These are phyloP conservation scores for Osmoderma eremita DNA, from an alignment of 2,888 invertebrate genomes.

Conservation along the genomic window DNA sequence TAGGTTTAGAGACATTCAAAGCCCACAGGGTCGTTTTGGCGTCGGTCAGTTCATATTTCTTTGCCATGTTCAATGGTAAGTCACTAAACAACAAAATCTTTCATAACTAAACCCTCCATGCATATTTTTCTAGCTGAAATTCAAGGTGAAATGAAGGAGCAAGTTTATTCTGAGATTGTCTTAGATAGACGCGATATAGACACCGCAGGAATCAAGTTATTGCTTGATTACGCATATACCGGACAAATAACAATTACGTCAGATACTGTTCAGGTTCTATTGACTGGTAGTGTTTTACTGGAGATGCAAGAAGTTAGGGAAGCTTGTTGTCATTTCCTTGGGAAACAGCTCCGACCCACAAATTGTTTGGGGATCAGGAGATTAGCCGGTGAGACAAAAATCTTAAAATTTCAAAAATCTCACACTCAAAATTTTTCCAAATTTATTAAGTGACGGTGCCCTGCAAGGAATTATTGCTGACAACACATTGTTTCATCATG, in stretches of 20 bases:
- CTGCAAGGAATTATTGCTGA: slow-evolving; percentile 73
- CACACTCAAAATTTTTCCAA: no score
- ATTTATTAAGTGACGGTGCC: slow-evolving; percentile 73
- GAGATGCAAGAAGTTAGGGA: no score
- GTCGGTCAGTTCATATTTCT: slow-evolving; percentile 80
- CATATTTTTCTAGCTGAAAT: no score
- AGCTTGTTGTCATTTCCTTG: slow-evolving; percentile 80
- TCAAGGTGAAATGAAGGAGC: no score
- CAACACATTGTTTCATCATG: slow-evolving; percentile 74
- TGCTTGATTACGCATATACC: no score
- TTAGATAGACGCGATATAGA: slow-evolving; percentile 70
- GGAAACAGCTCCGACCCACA: slow-evolving; percentile 78
- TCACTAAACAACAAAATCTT: background rate
- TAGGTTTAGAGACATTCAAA: slow-evolving; percentile 71
- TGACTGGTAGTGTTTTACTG: no score
- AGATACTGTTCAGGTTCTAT: no score
- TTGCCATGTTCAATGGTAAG: slow-evolving; percentile 78
- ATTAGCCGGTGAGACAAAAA: no score
- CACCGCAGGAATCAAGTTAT: slow-evolving; percentile 73
- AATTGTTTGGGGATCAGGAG: slow-evolving; percentile 81
- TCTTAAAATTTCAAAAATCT: no score
- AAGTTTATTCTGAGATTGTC: no score
- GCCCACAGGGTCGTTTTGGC: slow-evolving; percentile 81
- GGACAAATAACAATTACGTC: no score
- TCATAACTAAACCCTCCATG: no score